Evolutionary conservation across 1,140 invertebrate genomes (phyloP), one percentile per base, ranked within the genome.

Genomic region (Brachionus calyciflorus): DNA sequence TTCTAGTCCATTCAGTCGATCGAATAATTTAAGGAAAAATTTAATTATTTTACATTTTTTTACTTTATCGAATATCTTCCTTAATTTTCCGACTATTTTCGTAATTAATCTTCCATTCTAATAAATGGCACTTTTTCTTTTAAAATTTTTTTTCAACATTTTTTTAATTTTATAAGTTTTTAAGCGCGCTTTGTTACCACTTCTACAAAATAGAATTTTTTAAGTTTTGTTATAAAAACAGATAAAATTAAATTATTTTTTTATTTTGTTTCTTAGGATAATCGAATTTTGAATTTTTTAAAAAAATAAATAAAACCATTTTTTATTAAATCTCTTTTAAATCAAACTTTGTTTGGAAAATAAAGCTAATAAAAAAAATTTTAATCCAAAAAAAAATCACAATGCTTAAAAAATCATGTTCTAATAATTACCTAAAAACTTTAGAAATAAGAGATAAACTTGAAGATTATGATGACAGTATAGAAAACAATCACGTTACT

Each of bases 1-100:
- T 77, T 81, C 82, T 17, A 81, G 78, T 48, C 82, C 83, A 7
- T 85, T 85, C 80, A 81, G 49, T 24, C 17, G 2, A n/a, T 41
- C 60, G 9, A 46, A 44, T 12, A 37, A 37, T 60, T n/a, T 33
- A 33, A 4, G 19, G 9, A 6, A 33, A 37, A 37, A 37, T 17
- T 60, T 33, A 60, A 9, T 17, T 60, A 37, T 60, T 28, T 60
- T 14, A 14, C 4, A 14, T 65, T 65, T 44, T 65, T 44, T 65
- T 14, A 7, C 5, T 46, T 46, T 46, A 14, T n/a, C n/a, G n/a
- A n/a, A n/a, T n/a, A 60, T 33, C 55, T 37, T 44, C 24, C 12
- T 30, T 24, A 14, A 46, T 5, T 46, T 46, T 7, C 3, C 5
- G 14, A 46, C 3, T 46, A 7, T 14, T 46, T n/a, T n/a, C n/a